Evolutionary conservation across 2,888 invertebrate genomes (phyloP).

Genomic region (Abrostola triplasia): DNA sequence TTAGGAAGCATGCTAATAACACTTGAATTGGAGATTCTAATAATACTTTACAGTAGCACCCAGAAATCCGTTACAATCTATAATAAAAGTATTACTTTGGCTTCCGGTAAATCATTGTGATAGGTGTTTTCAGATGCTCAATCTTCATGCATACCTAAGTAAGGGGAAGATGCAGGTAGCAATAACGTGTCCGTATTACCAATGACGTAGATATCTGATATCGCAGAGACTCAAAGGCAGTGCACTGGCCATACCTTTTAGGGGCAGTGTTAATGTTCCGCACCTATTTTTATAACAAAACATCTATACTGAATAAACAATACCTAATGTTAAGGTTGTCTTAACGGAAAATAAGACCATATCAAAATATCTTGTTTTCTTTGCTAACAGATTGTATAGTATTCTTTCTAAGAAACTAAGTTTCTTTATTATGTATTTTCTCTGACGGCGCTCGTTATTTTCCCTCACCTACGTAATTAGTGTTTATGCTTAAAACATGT

Average conservation of each 20-base stretch:
- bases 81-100: background rate
- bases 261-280: too few relatives aligned
- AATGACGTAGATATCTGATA: too few relatives aligned
- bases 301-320: too few relatives aligned
- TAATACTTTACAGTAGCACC: conserved; percentile 5
- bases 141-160: background rate
- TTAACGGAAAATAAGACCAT: too few relatives aligned
- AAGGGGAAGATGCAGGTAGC: background rate
- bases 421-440: conserved; percentile 15
- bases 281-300: too few relatives aligned
- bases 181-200: too few relatives aligned
- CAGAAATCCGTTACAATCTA: conserved; percentile 7
- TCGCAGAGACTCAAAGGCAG: too few relatives aligned
- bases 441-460: background rate
- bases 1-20: conserved; percentile 15
- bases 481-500: conserved; percentile 21
- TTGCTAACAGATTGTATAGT: conserved; percentile 19
- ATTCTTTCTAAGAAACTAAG: conserved; percentile 16
- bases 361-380: too few relatives aligned
- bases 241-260: too few relatives aligned
- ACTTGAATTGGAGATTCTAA: conserved; percentile 28
- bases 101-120: background rate
- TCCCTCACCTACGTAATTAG: conserved; percentile 25
- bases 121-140: background rate
- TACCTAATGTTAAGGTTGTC: too few relatives aligned